Base-by-base conservation (phyloP, 1,140 invertebrate genomes). In the Venturia canescens region DNA sequence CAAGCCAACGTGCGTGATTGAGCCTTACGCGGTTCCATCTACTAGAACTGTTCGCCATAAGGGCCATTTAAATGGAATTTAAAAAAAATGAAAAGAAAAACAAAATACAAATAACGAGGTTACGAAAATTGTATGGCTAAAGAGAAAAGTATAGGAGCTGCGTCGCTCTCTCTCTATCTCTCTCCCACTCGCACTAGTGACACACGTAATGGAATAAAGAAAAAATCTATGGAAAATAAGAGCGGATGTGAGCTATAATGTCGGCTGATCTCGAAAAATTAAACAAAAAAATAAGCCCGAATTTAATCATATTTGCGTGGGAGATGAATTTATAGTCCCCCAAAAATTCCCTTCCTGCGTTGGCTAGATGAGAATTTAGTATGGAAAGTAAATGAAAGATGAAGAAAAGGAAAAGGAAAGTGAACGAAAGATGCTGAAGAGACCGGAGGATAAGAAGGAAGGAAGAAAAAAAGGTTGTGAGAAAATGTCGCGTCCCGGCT, bases 311-410 rank as follows among this genome's bases (percentile, higher is more conserved):
- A 18, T 72, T 57, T 57, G 48, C 31, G 31, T 57, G 71, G 71
- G 71, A 72, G n/a, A 72, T 72, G 18, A 21, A 75, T 18, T 21
- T 50, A 48, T 3, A 50, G 15, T 72, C 13, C 21, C 5, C 53
- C n/a, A n/a, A n/a, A 44, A 6, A 44, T 1, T 44, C 38, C 38
- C 38, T 44, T 34, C 70, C 74, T 60, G 50, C 74, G 74, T 76
- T 76, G 74, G 74, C 53, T 76, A 76, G 74, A 76, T 75, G 53
- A 76, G 74, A 76, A 76, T 76, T 76, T 76, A 76, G 48, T 29
- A 31, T 34, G 48, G 27, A 76, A 76, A 60, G 21, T 23, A 57
- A 21, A 21, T n/a, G n/a, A n/a, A n/a, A n/a, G n/a, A n/a, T n/a
- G n/a, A n/a, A n/a, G n/a, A n/a, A n/a, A n/a, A n/a, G n/a, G 38